A percentile compares a stretch with the other conserved stretches of the same genome.
These are phyloP conservation scores for Etheostoma perlongum DNA, from an alignment of 2,797 vertebrate genomes.

Conservation along the genomic window DNA sequence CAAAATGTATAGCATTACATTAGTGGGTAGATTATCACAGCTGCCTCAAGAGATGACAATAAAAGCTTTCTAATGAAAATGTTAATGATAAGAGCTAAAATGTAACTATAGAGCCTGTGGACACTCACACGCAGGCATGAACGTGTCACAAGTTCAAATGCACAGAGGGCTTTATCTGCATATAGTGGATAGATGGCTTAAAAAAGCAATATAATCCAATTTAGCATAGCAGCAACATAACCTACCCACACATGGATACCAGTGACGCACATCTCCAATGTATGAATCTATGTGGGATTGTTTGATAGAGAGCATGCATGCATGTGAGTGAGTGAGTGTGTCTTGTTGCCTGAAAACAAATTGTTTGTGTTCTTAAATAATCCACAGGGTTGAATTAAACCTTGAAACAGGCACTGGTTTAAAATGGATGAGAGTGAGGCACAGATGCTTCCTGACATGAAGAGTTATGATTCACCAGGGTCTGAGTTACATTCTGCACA, in stretches of 20 bases:
- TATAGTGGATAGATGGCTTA: slow-evolving; percentile 20
- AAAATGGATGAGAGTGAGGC: slow-evolving; percentile 30
- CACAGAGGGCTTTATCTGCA: slow-evolving; percentile 40
- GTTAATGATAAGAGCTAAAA: slow-evolving; percentile 43
- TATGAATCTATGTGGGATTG: slow-evolving; percentile 41
- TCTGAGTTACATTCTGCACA: neutral
- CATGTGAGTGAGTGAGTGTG: neutral
- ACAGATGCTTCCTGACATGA: neutral
- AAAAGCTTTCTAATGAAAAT: slow-evolving; percentile 48
- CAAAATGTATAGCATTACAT: slow-evolving; percentile 40
- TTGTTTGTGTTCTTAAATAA: slow-evolving; percentile 32
- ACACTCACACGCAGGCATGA: neutral
- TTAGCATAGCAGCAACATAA: slow-evolving; percentile 51
- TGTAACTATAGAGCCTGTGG: slow-evolving; percentile 44
- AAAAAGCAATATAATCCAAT: slow-evolving; percentile 65
- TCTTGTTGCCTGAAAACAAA: slow-evolving; percentile 17
- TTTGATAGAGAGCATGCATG: slow-evolving; percentile 18
- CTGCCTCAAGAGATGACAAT: slow-evolving; percentile 42
- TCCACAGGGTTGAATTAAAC: slow-evolving; percentile 19
- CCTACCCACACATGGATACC: slow-evolving; percentile 57
- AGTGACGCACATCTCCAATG: slow-evolving; percentile 47
- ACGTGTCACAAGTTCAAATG: slow-evolving; percentile 44
- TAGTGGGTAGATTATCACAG: slow-evolving; percentile 45
- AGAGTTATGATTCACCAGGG: slow-evolving; percentile 1
- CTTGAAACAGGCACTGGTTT: slow-evolving; percentile 8